Percentiles rank a stretch among this genome's conserved stretches.
phyloP scores from a whole-genome alignment of 2,113 vertebrate genomes.

The Cinclus mexicanus region DNA sequence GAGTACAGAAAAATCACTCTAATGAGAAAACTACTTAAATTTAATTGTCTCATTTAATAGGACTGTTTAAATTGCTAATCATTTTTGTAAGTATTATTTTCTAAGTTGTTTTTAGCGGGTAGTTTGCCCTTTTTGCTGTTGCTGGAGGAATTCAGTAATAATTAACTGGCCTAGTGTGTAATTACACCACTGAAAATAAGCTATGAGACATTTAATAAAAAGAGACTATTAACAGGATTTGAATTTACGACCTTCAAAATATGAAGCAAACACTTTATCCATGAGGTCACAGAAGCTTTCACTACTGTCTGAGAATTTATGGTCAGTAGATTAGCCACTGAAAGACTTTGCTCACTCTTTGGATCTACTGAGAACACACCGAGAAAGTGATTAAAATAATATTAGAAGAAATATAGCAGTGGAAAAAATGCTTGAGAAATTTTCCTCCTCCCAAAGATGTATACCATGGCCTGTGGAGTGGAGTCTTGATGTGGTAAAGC shows the following conservation, averaged over 20 bases:
- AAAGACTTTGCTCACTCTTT: neutral
- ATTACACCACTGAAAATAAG: slow-evolving; percentile 49
- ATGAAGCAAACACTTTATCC: slow-evolving; percentile 26
- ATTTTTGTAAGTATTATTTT: slow-evolving; percentile 36
- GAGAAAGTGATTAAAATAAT: neutral
- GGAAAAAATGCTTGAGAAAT: neutral
- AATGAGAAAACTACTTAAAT: slow-evolving; percentile 43
- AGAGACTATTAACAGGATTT: slow-evolving; percentile 40
- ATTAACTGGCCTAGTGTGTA: slow-evolving; percentile 46
- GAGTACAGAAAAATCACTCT: slow-evolving; percentile 32
- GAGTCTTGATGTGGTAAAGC: neutral
- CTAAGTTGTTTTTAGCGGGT: slow-evolving; percentile 18
- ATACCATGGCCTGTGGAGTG: neutral
- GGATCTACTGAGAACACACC: neutral
- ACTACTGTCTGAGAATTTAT: slow-evolving; percentile 7
- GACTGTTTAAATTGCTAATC: slow-evolving; percentile 50
- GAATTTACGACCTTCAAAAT: slow-evolving; percentile 52
- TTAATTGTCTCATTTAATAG: slow-evolving; percentile 52
- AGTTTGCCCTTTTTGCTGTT: slow-evolving; percentile 43
- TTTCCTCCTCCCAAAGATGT: neutral
- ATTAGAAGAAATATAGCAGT: neutral
- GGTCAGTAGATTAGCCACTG: neutral
- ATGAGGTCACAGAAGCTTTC: slow-evolving; percentile 34
- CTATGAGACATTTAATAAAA: slow-evolving; percentile 48
- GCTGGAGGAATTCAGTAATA: slow-evolving; percentile 47